Evolutionary conservation across 2,888 invertebrate genomes (phyloP).

Genomic region (Epirrhoe tristata): DNA sequence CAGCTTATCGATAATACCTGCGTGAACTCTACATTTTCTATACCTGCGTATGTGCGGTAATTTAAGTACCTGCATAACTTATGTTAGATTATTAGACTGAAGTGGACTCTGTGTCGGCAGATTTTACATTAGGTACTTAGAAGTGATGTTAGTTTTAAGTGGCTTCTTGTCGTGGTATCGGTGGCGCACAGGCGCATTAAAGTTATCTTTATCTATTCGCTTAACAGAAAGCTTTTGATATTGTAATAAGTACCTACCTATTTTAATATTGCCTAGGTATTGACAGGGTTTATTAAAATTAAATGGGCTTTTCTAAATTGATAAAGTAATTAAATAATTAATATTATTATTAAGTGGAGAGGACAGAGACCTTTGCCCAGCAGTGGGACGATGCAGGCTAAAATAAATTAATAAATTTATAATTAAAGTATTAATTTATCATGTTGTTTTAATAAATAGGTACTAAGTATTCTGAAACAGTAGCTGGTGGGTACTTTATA

Average conservation of each 20-base stretch:
- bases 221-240: constrained; percentile 17
- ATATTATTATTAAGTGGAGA: too few species aligned
- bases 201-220: constrained; percentile 11
- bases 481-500: background rate
- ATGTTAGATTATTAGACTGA: constrained; percentile 10
- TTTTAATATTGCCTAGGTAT: background rate
- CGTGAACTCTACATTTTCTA: constrained; percentile 23
- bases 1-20: constrained; percentile 47
- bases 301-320: background rate
- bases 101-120: constrained; percentile 22
- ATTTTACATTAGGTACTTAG: constrained; percentile 1
- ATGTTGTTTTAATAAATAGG: background rate
- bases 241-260: background rate
- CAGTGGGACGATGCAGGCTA: too few species aligned
- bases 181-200: constrained; percentile 6
- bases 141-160: constrained; percentile 8
- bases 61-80: constrained; percentile 11
- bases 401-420: constrained; percentile 1
- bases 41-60: constrained; percentile 13
- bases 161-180: constrained; percentile 11
- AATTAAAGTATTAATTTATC: background rate
- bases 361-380: too few species aligned
- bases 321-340: constrained; percentile 2
- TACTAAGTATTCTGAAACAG: background rate
- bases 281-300: background rate